Conservation (phyloP, 2,113 vertebrate genomes). For the Axis porcinus region DNA sequence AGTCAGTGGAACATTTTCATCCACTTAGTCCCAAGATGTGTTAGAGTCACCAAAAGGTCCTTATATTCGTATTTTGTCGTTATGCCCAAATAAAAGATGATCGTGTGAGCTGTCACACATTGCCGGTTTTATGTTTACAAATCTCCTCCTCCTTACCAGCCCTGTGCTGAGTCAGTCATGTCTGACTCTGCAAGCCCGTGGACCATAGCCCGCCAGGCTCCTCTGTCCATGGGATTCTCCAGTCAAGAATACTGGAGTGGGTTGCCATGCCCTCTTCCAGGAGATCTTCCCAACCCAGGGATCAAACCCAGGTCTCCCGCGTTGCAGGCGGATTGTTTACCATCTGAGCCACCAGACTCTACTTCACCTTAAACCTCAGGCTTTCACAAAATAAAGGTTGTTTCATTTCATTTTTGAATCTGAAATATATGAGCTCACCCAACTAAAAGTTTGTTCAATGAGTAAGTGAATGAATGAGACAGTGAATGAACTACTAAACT, state of each 20-base stretch:
- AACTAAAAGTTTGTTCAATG: background rate
- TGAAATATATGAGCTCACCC: background rate
- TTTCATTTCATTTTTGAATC: background rate
- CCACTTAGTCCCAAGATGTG: background rate
- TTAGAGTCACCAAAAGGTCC: background rate
- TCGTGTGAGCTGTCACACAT: background rate
- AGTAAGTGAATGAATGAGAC: background rate
- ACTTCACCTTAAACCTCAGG: background rate
- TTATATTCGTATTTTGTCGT: background rate
- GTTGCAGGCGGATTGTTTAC: background rate
- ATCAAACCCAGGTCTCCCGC: background rate
- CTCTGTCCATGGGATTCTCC: background rate
- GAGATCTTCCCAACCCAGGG: background rate
- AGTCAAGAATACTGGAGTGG: background rate
- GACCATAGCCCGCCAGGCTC: background rate
- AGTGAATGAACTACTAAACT: background rate
- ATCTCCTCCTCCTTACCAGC: background rate
- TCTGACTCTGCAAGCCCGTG: background rate
- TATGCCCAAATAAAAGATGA: background rate
- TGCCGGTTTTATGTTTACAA: background rate
- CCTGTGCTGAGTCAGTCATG: background rate
- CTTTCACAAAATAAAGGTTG: background rate
- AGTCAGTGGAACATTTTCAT: background rate
- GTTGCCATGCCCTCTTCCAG: background rate
- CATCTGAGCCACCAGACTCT: background rate